These are phyloP conservation scores for Euzetes globulus DNA, from an alignment of 2,888 invertebrate genomes.

Conservation along the genomic window DNA sequence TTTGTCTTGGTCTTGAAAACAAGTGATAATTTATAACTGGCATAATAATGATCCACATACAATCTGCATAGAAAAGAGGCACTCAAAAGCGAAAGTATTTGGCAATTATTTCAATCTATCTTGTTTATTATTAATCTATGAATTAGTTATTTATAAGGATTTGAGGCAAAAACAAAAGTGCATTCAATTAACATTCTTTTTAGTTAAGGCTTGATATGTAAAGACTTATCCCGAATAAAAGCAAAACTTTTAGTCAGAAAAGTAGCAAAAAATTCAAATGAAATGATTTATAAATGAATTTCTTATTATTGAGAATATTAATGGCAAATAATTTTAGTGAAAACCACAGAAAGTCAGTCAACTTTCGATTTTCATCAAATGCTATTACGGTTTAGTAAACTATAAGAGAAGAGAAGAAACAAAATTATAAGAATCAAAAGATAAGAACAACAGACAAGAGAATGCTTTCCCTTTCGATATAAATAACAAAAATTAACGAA, in stretches of 20 bases:
- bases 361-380: conserved; percentile 9
- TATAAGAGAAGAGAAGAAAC: background rate
- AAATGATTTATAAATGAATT: background rate
- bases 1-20: background rate
- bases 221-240: no score
- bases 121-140: background rate
- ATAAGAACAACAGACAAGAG: no score
- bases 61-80: background rate
- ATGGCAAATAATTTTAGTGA: background rate
- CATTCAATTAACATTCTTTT: background rate
- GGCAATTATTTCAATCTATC: no score
- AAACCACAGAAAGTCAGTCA: conserved; percentile 8
- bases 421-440: no score
- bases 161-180: background rate
- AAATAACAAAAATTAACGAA: background rate
- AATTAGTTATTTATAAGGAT: background rate
- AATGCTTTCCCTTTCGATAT: no score
- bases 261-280: background rate
- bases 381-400: background rate
- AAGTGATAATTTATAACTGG: background rate
- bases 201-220: no score
- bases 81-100: no score
- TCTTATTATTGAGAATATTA: conserved; percentile 4
- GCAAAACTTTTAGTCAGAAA: background rate
- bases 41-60: background rate